Evolutionary conservation across 2,797 vertebrate species (phyloP).

Genomic region (Podarcis siculus): DNA sequence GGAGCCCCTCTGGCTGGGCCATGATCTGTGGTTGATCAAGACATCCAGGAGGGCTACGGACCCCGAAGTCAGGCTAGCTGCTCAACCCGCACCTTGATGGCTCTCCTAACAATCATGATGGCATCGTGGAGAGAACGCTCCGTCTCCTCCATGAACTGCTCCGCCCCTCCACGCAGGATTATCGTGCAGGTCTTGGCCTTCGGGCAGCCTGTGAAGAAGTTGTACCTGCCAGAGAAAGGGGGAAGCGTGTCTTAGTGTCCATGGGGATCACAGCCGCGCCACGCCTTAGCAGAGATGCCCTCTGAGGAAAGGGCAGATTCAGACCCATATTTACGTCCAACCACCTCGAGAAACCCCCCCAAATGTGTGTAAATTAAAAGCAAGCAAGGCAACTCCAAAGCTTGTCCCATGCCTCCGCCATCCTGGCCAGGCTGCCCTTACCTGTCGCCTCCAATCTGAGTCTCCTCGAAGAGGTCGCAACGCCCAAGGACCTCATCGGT

Average conservation of each 20-base stretch:
- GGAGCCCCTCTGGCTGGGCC: no score
- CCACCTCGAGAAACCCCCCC: background rate
- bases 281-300: background rate
- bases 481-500: conserved; percentile 88
- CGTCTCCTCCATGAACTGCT: conserved; percentile 99
- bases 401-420: accelerated
- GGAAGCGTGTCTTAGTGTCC: accelerated
- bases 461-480: conserved; percentile 93
- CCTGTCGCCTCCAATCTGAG: conserved; percentile 97
- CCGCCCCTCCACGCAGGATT: conserved; percentile 92
- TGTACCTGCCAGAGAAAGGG: conserved; percentile 82
- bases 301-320: accelerated
- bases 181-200: conserved; percentile 96
- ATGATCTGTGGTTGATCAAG: no score
- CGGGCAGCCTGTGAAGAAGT: conserved; percentile 95
- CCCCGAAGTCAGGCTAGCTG: background rate
- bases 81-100: conserved; percentile 87
- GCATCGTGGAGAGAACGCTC: conserved; percentile 96
- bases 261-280: accelerated
- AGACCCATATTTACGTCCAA: background rate
- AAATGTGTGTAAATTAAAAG: no score
- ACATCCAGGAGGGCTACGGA: background rate
- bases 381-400: accelerated
- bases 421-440: conserved; percentile 54
- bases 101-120: conserved; percentile 98